Conservation (phyloP, 2,113 vertebrate species). For the Campylorhamphus procurvoides region DNA sequence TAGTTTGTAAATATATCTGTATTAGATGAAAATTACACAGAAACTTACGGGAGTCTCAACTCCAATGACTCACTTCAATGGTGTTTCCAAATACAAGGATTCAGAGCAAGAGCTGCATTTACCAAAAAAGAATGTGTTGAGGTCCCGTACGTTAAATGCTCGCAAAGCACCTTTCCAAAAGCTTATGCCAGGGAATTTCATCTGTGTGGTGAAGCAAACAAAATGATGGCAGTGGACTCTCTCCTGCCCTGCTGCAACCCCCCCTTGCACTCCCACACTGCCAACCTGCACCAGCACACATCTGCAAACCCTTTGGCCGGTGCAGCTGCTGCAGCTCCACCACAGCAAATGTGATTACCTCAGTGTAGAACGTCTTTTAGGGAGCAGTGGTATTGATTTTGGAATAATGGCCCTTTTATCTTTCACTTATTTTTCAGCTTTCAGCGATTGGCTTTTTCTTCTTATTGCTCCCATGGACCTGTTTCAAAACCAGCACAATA, state of each 20-base stretch:
- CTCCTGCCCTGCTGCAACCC: not conserved
- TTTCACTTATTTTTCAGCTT: constrained; percentile 67
- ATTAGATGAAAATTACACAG: not conserved
- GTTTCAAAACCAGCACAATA: constrained; percentile 45
- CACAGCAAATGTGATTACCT: constrained; percentile 52
- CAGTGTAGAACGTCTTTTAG: constrained; percentile 9
- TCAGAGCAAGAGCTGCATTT: not conserved
- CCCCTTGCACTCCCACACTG: not conserved
- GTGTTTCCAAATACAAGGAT: not conserved
- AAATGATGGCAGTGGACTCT: not conserved
- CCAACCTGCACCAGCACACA: not conserved
- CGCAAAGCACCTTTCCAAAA: not conserved
- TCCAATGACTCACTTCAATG: not conserved
- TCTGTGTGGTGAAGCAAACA: not conserved
- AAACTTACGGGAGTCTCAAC: not conserved
- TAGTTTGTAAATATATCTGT: not conserved
- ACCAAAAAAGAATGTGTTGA: not conserved
- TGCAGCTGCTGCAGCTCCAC: not conserved
- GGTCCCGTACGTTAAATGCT: not conserved
- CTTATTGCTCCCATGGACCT: constrained; percentile 62
- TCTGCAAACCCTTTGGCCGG: not conserved
- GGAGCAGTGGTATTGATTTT: constrained; percentile 65
- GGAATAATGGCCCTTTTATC: constrained; percentile 74
- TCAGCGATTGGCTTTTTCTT: constrained; percentile 46
- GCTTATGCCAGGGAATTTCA: not conserved